phyloP scores from a whole-genome alignment of 2,888 invertebrate genomes.

The Aphodius granarius region DNA sequence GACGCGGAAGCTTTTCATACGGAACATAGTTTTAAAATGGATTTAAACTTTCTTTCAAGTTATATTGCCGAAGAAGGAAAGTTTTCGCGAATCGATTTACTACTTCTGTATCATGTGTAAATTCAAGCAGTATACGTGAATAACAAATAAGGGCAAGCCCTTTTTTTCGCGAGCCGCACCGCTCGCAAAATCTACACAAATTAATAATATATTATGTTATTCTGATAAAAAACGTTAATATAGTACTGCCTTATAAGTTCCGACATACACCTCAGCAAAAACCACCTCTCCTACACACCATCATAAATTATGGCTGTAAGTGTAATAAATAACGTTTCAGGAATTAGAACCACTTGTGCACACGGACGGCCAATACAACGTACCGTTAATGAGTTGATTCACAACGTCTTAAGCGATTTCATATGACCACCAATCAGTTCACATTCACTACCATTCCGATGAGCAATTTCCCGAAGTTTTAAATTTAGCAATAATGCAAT shows the following conservation, averaged over 20 bases:
- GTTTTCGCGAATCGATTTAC: constrained; percentile 28
- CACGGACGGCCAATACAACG: not conserved
- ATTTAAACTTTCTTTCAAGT: constrained; percentile 30
- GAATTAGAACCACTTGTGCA: not conserved
- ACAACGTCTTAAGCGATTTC: not conserved
- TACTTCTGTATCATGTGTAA: constrained; percentile 30
- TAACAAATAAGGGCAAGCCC: constrained; percentile 14
- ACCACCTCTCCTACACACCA: not conserved
- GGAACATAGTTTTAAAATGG: constrained; percentile 30
- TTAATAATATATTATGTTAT: constrained; percentile 1
- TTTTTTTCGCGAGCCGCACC: not conserved
- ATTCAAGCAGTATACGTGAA: constrained; percentile 24
- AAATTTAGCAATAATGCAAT: not conserved
- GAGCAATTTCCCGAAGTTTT: not conserved
- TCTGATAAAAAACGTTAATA: not conserved
- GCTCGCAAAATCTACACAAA: not conserved
- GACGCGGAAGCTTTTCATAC: constrained; percentile 7
- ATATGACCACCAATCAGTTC: not conserved
- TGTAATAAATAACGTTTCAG: not conserved
- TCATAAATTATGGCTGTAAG: not conserved
- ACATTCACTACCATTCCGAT: not conserved
- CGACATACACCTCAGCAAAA: not conserved
- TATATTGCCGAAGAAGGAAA: constrained; percentile 28
- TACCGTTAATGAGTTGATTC: not conserved
- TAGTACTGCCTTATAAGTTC: not conserved